Evolutionary conservation across 2,113 vertebrate species (phyloP).

Genomic region (Clarias macrocephalus): DNA sequence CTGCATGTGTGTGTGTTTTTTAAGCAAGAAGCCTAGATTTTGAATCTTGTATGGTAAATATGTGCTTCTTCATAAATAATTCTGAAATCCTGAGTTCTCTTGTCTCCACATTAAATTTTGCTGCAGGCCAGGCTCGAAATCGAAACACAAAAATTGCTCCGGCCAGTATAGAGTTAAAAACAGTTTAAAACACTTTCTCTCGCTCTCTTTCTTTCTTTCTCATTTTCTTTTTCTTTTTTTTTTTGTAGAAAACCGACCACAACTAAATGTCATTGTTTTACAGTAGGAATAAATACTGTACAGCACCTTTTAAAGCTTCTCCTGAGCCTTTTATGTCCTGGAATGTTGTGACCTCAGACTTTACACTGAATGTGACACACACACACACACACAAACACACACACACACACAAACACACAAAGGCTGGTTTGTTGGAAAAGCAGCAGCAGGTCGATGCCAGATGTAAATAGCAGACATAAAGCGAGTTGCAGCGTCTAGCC

Average conservation of each 20-base stretch:
- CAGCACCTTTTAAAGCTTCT: conserved; percentile 27
- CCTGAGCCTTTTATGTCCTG: conserved; percentile 31
- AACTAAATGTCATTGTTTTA: conserved; percentile 4
- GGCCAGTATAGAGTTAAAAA: background rate
- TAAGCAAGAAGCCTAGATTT: background rate
- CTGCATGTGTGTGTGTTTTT: background rate
- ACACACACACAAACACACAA: conserved; percentile 22
- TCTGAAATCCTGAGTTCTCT: background rate
- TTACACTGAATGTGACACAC: conserved; percentile 6
- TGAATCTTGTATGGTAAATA: background rate
- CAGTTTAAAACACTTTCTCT: background rate
- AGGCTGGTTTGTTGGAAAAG: conserved; percentile 43
- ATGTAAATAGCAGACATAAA: conserved; percentile 43
- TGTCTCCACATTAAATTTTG: background rate
- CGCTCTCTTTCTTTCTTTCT: background rate
- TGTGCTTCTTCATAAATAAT: background rate
- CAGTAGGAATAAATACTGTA: conserved; percentile 2
- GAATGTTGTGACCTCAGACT: conserved; percentile 20
- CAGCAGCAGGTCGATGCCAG: conserved; percentile 33
- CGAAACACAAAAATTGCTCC: background rate
- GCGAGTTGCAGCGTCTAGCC: background rate
- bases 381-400: conserved; percentile 9
- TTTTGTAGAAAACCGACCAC: background rate
- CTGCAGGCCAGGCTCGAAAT: background rate
- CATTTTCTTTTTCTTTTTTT: background rate